Percentiles rank a stretch among this genome's conserved stretches.
These are phyloP conservation scores for Esox niger DNA, from an alignment of 2,113 vertebrate species.

Conservation along the genomic window DNA sequence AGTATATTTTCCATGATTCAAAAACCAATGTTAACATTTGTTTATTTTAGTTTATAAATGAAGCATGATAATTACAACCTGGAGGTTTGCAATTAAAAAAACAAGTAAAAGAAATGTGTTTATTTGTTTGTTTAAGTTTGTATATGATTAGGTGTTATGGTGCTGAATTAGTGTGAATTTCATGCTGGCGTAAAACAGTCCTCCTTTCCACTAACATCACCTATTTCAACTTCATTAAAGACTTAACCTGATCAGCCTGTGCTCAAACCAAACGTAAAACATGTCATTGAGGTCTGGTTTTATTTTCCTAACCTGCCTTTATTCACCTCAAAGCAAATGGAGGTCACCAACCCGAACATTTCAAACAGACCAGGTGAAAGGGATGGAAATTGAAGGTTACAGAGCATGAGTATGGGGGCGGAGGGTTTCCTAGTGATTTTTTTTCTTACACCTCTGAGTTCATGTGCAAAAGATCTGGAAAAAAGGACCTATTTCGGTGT, in stretches of 20 bases:
- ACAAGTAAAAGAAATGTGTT: constrained; percentile 39
- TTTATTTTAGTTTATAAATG: constrained; percentile 53
- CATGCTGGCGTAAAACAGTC: constrained; percentile 31
- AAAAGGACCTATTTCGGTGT: constrained; percentile 59
- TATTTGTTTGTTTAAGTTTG: constrained; percentile 29
- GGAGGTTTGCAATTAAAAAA: constrained; percentile 22
- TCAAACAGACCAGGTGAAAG: constrained; percentile 34
- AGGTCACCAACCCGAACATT: constrained; percentile 52
- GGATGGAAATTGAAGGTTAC: constrained; percentile 50
- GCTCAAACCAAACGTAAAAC: constrained; percentile 15
- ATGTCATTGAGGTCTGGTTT: constrained; percentile 21
- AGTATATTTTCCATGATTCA: constrained; percentile 14
- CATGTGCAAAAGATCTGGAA: constrained; percentile 40
- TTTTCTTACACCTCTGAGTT: constrained; percentile 19
- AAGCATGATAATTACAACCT: constrained; percentile 46
- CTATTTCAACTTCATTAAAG: constrained; percentile 56
- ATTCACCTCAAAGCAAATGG: constrained; percentile 34
- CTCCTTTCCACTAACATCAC: constrained; percentile 49
- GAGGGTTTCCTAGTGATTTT: constrained; percentile 48
- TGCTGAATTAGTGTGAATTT: constrained; percentile 18
- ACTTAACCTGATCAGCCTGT: constrained; percentile 17
- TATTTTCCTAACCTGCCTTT: constrained; percentile 23
- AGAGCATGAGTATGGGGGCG: constrained; percentile 49
- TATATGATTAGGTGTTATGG: constrained; percentile 28
- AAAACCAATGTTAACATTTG: constrained; percentile 23